Percentiles rank a stretch among this genome's conserved stretches.
phyloP scores from a whole-genome alignment of 2,888 invertebrate genomes.

The Tenthredo amoena region DNA sequence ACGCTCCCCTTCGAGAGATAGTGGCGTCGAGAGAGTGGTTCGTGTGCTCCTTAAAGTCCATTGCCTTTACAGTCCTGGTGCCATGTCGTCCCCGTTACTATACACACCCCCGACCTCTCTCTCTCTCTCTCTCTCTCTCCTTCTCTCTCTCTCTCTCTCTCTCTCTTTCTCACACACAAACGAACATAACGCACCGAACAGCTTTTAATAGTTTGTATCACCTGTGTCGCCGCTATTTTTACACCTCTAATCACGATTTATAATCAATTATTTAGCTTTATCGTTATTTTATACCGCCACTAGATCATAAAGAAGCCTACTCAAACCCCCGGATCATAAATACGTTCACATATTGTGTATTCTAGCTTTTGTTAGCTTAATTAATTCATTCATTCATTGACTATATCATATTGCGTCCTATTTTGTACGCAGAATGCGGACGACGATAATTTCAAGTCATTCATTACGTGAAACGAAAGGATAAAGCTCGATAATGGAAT shows the following conservation, averaged over 20 bases:
- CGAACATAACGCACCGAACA: not conserved
- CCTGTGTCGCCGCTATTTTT: not conserved
- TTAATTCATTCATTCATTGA: not conserved
- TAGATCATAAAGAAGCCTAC: too few species aligned
- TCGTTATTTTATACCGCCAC: too few species aligned
- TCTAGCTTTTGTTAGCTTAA: too few species aligned
- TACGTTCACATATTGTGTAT: not conserved
- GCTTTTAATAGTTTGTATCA: not conserved
- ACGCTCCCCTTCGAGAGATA: slow-evolving; percentile 45
- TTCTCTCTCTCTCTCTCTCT: not conserved
- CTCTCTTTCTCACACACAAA: not conserved
- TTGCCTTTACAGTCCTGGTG: slow-evolving; percentile 74
- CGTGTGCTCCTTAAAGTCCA: slow-evolving; percentile 78
- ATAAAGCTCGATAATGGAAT: too few species aligned
- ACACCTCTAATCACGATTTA: not conserved
- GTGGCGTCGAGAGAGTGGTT: slow-evolving; percentile 54
- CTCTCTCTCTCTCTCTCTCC: not conserved
- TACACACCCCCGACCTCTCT: slow-evolving; percentile 10
- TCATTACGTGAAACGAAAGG: too few species aligned
- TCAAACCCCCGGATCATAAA: too few species aligned
- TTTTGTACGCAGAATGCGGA: too few species aligned
- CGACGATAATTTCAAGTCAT: too few species aligned
- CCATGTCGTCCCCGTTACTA: slow-evolving; percentile 71
- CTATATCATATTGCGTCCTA: too few species aligned
- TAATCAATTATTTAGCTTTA: not conserved